These are phyloP conservation scores for Brachionus plicatilis DNA, from an alignment of 1,140 invertebrate species.

Conservation along the genomic window DNA sequence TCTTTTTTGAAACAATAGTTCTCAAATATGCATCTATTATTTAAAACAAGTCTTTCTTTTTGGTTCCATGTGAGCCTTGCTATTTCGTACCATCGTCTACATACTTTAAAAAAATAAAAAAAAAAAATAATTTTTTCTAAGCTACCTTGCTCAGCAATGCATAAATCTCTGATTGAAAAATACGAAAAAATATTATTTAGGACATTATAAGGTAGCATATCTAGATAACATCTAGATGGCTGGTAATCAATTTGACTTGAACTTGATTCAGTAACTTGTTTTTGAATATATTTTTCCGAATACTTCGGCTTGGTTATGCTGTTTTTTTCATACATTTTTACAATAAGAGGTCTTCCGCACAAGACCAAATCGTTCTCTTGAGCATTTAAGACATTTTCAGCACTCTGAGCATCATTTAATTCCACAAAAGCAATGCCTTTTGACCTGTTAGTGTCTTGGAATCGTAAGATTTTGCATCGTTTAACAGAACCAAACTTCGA, in stretches of 20 bases:
- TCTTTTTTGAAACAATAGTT: background rate
- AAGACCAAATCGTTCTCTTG: background rate
- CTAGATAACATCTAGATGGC: background rate
- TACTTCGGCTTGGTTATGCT: background rate
- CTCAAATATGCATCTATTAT: background rate
- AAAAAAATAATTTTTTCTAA: background rate
- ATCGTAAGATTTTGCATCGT: conserved; percentile 6
- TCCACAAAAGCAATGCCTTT: conserved; percentile 23
- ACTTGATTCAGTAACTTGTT: background rate
- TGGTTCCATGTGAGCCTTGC: background rate
- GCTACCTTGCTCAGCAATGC: conserved; percentile 24
- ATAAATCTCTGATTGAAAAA: conserved; percentile 26
- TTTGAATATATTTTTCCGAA: background rate
- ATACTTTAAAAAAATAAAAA: background rate
- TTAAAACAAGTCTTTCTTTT: background rate
- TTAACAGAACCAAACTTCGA: background rate
- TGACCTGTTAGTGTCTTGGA: background rate
- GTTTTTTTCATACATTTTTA: background rate
- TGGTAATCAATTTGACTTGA: background rate
- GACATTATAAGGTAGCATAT: conserved; percentile 19
- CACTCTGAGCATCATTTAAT: background rate
- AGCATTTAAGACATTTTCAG: conserved; percentile 1
- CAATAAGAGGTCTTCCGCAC: background rate
- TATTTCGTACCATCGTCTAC: conserved; percentile 22
- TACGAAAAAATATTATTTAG: background rate